Base-by-base conservation (phyloP, 2,888 invertebrate species). In the Sesia apiformis region DNA sequence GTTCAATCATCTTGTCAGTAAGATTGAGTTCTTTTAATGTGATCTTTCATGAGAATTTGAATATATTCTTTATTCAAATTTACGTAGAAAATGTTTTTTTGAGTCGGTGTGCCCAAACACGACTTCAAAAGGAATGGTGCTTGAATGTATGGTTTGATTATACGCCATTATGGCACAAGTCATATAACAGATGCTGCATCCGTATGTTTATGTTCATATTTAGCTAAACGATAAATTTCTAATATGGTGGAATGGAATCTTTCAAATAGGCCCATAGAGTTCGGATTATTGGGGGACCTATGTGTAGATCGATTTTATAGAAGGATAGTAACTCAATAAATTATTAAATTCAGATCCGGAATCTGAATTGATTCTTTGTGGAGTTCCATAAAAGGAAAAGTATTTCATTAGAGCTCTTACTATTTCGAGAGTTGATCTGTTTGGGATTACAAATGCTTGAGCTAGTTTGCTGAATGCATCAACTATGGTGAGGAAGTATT, bases 311-410 rank as follows among this genome's bases (percentile, higher is more conserved):
- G n/a, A n/a, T n/a, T n/a, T n/a, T n/a, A n/a, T n/a, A n/a, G n/a
- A n/a, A n/a, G n/a, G n/a, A n/a, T n/a, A n/a, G n/a, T n/a, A n/a
- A n/a, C n/a, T n/a, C n/a, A n/a, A n/a, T n/a, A n/a, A n/a, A 63
- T 69, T 71, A 8, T 69, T 70, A 43, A 67, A 72, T 63, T 72
- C 67, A 0, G 63, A 49, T 0, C 67, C 67, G 0, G 67, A 58
- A 39, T 70, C 67, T 4, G 52, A 51, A 41, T 54, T 63, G 5
- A 70, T 65, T 59, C 57, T 66, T 3, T 23, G 42, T 0, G 65
- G 65, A 4, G 55, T 39, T 1, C 65, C 65, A 23, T 69, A 67
- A 4, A 57, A 52, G 5, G 60, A 62, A 39, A 67, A 67, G 46
- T 64, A 67, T 53, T 65, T 66, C 4, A 68, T 57, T 39, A 70